Base-by-base conservation (phyloP, 2,888 invertebrate species). In the Pasiphila rectangulata region DNA sequence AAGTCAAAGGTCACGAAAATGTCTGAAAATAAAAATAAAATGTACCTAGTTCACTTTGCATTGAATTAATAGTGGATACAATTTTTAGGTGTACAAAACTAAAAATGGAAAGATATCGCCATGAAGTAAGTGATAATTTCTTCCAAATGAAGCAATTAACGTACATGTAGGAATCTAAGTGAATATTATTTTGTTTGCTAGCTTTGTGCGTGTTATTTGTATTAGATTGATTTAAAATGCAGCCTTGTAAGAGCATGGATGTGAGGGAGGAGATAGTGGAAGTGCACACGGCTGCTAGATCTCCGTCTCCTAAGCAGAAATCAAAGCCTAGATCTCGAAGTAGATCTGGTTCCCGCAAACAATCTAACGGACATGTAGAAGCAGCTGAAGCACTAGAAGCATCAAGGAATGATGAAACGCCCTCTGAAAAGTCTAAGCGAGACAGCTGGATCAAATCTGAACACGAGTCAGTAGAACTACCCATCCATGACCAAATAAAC, bases 401-500 rank as follows among this genome's bases (percentile, higher is more conserved):
- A 13, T 43, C 64, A 3, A 50, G 46, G 1, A 54, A 61, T 7
- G 72, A 69, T 7, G 76, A 77, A 36, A 19, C 9, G 2, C 59
- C 69, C 0, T 39, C 66, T 13, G 86, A 85, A 2, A 88, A 79
- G 56, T 63, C 80, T 0, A 88, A 84, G 63, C 68, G 84, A 4
- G 89, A 88, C 30, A 86, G 75, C 51, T 89, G 89, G 89, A 79
- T 83, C 17, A 82, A 85, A 53, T 87, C 89, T 0, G 89, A 89
- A 58, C 82, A 88, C 44, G 89, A 91, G 52, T 91, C 91, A 0
- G 73, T 91, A 10, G 91, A 92, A 61, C 64, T 90, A 15, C 91
- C 91, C 32, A 92, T 92, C 24, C 92, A 91, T 56, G 88, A 89
- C 45, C 89, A 90, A 68, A 81, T 90, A 37, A 89, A 89, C 61